phyloP scores from a whole-genome alignment of 2,113 vertebrate genomes.

The Crotalus viridis region DNA sequence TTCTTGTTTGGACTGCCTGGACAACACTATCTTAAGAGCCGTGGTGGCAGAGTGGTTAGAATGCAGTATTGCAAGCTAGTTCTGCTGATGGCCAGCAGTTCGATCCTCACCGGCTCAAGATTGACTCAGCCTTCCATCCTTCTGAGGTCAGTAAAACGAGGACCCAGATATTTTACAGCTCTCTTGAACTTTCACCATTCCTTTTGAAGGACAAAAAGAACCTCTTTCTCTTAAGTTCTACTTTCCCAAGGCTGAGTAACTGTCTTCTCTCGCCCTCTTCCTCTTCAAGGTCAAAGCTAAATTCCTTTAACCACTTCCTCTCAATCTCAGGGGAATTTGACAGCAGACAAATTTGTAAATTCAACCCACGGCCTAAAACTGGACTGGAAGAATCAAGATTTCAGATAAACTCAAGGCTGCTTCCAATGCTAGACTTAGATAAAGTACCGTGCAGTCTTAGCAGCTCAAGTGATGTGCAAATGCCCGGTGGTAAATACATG shows the following conservation, averaged over 20 bases:
- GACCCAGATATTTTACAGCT: neutral
- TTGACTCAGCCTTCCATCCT: neutral
- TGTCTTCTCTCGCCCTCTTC: neutral
- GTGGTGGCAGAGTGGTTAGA: too few relatives aligned
- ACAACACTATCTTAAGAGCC: neutral
- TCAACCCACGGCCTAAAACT: neutral
- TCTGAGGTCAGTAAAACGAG: neutral
- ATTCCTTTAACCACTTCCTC: neutral
- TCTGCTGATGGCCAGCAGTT: too few relatives aligned
- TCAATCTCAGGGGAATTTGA: neutral
- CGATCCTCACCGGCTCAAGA: too few relatives aligned
- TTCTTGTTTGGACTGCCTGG: neutral
- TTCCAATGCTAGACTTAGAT: neutral
- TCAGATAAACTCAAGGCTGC: neutral
- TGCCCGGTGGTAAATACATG: neutral
- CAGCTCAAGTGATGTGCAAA: neutral
- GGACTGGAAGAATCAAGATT: neutral
- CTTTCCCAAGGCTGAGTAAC: neutral
- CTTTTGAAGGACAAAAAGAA: neutral
- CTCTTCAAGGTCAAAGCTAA: neutral
- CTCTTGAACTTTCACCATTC: neutral
- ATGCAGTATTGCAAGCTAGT: too few relatives aligned
- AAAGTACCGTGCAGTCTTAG: neutral
- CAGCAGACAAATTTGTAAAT: neutral
- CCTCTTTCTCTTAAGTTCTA: neutral